Conservation (phyloP, 2,888 invertebrate species). For the Harpalus rufipes region DNA sequence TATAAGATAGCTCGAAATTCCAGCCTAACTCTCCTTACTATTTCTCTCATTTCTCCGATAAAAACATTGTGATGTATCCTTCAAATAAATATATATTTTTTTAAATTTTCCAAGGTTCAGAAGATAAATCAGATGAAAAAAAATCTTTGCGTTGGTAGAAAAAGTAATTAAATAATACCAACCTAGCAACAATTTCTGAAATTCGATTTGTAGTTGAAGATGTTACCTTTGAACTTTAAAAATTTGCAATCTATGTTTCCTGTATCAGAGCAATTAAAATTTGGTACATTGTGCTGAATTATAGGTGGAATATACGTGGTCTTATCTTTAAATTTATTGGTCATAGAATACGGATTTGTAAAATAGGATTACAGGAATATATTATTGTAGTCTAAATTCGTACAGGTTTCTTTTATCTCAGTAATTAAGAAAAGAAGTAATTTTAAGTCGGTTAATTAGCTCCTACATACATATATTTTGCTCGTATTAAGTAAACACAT, state of each 20-base stretch:
- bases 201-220: conserved; percentile 4
- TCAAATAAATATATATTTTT: conserved; percentile 32
- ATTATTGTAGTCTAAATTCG: conserved; percentile 16
- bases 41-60: conserved; percentile 22
- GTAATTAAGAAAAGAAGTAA: too few relatives aligned
- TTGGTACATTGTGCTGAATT: conserved; percentile 44
- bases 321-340: conserved; percentile 46
- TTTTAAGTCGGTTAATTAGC: too few relatives aligned
- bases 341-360: conserved; percentile 20
- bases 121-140: conserved; percentile 19
- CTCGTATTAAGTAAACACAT: too few relatives aligned
- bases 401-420: too few relatives aligned
- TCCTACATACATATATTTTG: too few relatives aligned
- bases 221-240: conserved; percentile 56
- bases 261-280: conserved; percentile 43
- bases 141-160: conserved; percentile 36
- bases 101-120: conserved; percentile 31
- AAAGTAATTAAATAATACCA: conserved; percentile 51
- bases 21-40: conserved; percentile 18
- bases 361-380: neutral
- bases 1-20: conserved; percentile 19
- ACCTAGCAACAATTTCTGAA: conserved; percentile 44
- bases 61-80: conserved; percentile 15
- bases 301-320: conserved; percentile 8
- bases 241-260: conserved; percentile 27